Percentiles rank a stretch among this genome's conserved stretches.
Conservation (phyloP, 2,113 vertebrate genomes). For the Onychostruthus taczanowskii region DNA sequence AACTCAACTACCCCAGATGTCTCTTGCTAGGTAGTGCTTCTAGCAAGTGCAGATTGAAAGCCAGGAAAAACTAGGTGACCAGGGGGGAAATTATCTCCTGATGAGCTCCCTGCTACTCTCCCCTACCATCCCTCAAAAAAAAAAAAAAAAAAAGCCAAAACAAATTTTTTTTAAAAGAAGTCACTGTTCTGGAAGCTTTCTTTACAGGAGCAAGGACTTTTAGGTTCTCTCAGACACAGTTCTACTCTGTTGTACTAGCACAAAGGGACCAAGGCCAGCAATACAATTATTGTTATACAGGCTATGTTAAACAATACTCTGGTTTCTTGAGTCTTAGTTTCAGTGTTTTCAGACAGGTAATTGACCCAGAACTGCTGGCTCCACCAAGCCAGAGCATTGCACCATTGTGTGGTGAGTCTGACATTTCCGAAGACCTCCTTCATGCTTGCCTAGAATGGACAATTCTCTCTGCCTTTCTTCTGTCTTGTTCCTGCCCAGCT, state of each 20-base stretch:
- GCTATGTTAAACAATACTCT: not conserved
- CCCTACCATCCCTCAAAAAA: accelerated
- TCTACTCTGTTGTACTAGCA: not conserved
- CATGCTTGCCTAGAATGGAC: not conserved
- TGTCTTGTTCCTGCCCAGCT: not conserved
- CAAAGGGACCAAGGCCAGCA: not conserved
- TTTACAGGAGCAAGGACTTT: not conserved
- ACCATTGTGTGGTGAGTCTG: not conserved
- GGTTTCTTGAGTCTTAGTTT: not conserved
- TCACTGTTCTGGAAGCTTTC: not conserved
- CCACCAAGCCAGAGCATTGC: not conserved
- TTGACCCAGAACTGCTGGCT: not conserved
- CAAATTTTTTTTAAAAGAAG: no score
- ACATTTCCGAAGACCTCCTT: not conserved
- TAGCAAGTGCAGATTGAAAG: not conserved
- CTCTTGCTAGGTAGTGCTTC: not conserved
- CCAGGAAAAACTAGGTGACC: not conserved
- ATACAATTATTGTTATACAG: not conserved
- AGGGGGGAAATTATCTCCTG: not conserved
- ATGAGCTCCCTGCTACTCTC: not conserved
- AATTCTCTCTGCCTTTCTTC: not conserved
- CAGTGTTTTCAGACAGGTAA: not conserved
- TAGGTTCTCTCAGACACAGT: not conserved
- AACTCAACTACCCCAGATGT: not conserved
- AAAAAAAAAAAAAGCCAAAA: not conserved